Evolutionary conservation across 2,113 vertebrate genomes (phyloP).

Genomic region (Stomatorhinus ivindoensis): DNA sequence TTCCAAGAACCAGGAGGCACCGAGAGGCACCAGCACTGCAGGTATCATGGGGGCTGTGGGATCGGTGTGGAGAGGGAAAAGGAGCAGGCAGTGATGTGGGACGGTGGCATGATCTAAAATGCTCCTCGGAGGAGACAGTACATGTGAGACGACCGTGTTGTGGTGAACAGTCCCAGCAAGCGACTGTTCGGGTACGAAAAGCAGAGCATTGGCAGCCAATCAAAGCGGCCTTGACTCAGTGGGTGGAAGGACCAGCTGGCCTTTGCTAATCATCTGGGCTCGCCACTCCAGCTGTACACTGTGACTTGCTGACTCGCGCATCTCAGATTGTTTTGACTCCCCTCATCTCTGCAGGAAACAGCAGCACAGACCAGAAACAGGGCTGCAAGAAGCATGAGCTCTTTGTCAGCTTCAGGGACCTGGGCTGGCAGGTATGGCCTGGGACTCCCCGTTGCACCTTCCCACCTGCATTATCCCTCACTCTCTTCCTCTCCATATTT

Average conservation of each 20-base stretch:
- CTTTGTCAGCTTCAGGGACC: constrained; percentile 94
- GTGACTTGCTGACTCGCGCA: background rate
- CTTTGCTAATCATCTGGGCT: background rate
- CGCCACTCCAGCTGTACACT: background rate
- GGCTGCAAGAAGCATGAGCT: constrained; percentile 95
- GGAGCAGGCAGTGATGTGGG: background rate
- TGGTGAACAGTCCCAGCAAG: background rate
- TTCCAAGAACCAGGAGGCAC: constrained; percentile 81
- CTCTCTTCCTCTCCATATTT: constrained; percentile 15
- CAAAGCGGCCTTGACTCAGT: background rate
- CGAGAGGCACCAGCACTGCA: constrained; percentile 78
- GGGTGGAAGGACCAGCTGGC: background rate
- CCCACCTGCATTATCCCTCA: background rate
- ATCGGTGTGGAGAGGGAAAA: background rate
- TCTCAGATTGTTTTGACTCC: background rate
- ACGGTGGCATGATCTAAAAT: background rate
- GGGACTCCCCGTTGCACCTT: background rate
- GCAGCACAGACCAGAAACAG: constrained; percentile 75
- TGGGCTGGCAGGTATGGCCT: constrained; percentile 89
- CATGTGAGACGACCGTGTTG: background rate
- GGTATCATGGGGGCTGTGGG: constrained; percentile 55
- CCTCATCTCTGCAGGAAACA: constrained; percentile 64
- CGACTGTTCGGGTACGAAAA: background rate
- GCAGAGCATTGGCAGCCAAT: background rate
- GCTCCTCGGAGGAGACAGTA: background rate